These are phyloP conservation scores for Hecatera dysodea DNA, from an alignment of 2,888 invertebrate species.

Conservation along the genomic window DNA sequence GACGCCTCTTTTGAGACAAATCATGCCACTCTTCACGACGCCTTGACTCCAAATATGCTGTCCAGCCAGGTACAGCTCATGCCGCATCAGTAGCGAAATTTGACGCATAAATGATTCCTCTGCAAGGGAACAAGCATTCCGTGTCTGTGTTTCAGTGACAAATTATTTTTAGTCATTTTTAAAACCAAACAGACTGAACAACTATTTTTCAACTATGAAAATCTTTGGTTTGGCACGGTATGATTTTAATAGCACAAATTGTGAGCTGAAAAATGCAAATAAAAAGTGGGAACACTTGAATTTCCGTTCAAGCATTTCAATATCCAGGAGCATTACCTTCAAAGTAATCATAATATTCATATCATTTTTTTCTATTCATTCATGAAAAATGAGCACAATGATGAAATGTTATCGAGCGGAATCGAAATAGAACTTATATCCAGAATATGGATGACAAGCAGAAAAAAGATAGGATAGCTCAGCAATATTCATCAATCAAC, in stretches of 20 bases:
- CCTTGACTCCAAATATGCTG: constrained; percentile 86
- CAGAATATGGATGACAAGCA: constrained; percentile 47
- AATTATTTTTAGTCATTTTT: too few species aligned
- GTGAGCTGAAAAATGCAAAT: too few species aligned
- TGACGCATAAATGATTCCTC: constrained; percentile 87
- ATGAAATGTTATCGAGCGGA: constrained; percentile 11
- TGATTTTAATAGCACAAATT: too few species aligned
- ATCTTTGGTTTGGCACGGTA: too few species aligned
- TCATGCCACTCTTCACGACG: constrained; percentile 85
- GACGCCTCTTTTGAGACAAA: constrained; percentile 86
- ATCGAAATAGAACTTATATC: constrained; percentile 21
- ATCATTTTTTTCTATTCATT: too few species aligned
- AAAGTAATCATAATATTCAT: too few species aligned
- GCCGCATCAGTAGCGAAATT: constrained; percentile 83
- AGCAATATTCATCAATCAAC: constrained; percentile 57
- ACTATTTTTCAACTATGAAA: too few species aligned
- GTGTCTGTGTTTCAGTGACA: too few species aligned
- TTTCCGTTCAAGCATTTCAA: background rate
- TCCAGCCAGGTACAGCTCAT: constrained; percentile 82
- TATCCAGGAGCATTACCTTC: background rate
- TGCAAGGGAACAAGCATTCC: constrained; percentile 48
- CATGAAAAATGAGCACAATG: background rate
- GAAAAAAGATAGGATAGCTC: constrained; percentile 38
- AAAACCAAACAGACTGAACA: too few species aligned
- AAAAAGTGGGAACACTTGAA: too few species aligned